Evolutionary conservation across 2,888 invertebrate species (phyloP), one percentile per base, ranked within the genome.

Genomic region (Agrypnus murinus): DNA sequence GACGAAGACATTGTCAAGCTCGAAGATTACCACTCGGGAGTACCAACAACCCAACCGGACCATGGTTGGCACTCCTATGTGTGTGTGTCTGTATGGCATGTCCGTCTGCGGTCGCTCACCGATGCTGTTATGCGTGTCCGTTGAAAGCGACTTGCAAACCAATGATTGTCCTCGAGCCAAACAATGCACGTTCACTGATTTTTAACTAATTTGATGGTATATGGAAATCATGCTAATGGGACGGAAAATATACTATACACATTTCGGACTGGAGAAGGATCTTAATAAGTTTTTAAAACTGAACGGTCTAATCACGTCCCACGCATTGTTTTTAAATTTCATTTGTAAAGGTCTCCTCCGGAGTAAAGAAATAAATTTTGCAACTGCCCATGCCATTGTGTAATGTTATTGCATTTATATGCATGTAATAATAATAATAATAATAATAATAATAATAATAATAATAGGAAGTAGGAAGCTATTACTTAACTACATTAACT

Each of bases 91-190:
- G 58, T 25, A 60, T 12, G 64, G 67, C 58, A 66, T 63, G 59
- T 71, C 70, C 60, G 65, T 53, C 58, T 68, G 67, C 71, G 71
- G 71, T 71, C 71, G 71, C 63, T 71, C 71, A 71, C 71, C 71
- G 67, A 63, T 40, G 65, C 34, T 46, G 50, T 55, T 57, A 45
- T 57, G 55, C 48, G 34, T 48, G 48, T 63, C 34, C 57, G 46
- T 50, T 32, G 71, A 71, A 68, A 67, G 71, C 50, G 67, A 71
- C 64, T 71, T 64, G 71, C 67, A 71, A 71, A 68, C 62, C 57
- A 71, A 71, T 68, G 67, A 67, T 64, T 53, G 63, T 71, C 71
- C 71, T 66, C 67, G 67, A 71, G 71, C 65, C 65, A 67, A 71
- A 66, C 71, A 66, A 62, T 71, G 55, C 63, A 64, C 70, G 60